A percentile compares a stretch with the other conserved stretches of the same genome.
phyloP scores from a whole-genome alignment of 2,113 vertebrate genomes.

The Clarias macrocephalus region DNA sequence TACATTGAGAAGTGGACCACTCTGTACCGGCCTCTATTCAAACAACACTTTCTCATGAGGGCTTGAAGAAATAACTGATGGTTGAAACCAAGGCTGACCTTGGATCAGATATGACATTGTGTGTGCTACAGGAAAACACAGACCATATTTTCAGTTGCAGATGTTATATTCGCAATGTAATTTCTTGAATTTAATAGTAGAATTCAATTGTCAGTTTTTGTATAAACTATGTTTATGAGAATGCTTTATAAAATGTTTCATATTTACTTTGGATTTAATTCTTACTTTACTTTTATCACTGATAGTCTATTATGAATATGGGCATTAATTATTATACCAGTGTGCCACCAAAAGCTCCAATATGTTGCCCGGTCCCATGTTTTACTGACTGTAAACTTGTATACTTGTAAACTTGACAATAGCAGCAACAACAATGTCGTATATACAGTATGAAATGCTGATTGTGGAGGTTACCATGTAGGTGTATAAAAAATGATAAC shows the following conservation, averaged over 20 bases:
- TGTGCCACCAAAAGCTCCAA: not conserved
- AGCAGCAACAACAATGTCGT: not conserved
- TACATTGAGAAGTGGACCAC: constrained; percentile 16
- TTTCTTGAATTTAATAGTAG: not conserved
- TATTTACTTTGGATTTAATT: not conserved
- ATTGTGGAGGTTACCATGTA: not conserved
- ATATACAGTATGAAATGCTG: not conserved
- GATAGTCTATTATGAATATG: not conserved
- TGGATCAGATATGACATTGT: not conserved
- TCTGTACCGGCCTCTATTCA: constrained; percentile 6
- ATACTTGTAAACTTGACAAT: no score
- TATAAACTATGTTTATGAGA: not conserved
- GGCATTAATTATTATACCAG: not conserved
- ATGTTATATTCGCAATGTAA: no score
- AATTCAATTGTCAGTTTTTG: not conserved
- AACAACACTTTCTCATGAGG: constrained; percentile 23
- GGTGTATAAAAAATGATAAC: no score
- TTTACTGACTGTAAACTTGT: not conserved
- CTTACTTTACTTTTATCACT: not conserved
- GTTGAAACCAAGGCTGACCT: not conserved
- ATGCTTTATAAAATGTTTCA: not conserved
- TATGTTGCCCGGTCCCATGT: not conserved
- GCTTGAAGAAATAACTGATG: not conserved
- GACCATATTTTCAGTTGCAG: not conserved
- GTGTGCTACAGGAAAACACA: not conserved